These are phyloP conservation scores for Gymnocephalus cernua DNA, from an alignment of 2,113 vertebrate genomes.

Conservation along the genomic window DNA sequence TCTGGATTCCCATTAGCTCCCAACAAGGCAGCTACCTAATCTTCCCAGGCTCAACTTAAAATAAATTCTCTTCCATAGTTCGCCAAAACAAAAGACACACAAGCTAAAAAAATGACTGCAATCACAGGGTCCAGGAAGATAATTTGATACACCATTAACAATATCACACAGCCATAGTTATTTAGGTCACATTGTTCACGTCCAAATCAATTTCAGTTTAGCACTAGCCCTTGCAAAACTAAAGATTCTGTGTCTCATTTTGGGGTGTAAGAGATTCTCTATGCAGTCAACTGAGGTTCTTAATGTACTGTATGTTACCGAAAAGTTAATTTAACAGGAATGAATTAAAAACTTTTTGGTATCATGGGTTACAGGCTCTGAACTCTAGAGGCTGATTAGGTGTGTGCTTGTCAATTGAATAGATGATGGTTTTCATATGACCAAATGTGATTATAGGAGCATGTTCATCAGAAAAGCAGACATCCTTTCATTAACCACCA, in stretches of 20 bases:
- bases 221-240: not conserved
- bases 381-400: not conserved
- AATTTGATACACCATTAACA: slow-evolving; percentile 13
- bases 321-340: slow-evolving; percentile 1
- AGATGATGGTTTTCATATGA: not conserved
- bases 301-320: not conserved
- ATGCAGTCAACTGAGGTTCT: not conserved
- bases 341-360: slow-evolving; percentile 1
- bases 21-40: slow-evolving; percentile 29
- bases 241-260: not conserved
- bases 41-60: slow-evolving; percentile 26
- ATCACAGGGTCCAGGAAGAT: slow-evolving; percentile 15
- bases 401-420: not conserved
- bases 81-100: slow-evolving; percentile 42
- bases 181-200: not conserved
- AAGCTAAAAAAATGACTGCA: not conserved
- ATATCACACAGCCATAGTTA: not conserved
- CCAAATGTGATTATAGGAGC: not conserved
- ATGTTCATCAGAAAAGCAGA: not conserved
- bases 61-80: slow-evolving; percentile 16
- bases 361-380: not conserved
- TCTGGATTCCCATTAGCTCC: slow-evolving; percentile 42
- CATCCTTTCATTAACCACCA: not conserved
- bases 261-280: not conserved
- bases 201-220: slow-evolving; percentile 28